Evolutionary conservation across 2,797 vertebrate species (phyloP).

Genomic region (Hydrocynus forskahlii): DNA sequence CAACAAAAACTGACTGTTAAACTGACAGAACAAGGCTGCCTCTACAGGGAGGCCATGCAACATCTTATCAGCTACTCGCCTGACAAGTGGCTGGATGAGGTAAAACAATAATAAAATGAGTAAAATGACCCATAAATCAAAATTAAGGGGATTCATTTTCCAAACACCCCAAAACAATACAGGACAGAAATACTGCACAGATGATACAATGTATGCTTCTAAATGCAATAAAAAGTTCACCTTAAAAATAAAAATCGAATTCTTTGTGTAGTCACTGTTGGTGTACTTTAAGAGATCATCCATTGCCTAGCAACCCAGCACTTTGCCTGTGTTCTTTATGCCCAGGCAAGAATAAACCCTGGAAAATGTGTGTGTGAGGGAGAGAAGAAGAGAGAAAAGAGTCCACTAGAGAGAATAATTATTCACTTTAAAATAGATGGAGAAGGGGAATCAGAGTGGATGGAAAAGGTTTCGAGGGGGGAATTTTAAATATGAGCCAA

Average conservation of each 20-base stretch:
- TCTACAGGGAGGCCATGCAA: neutral
- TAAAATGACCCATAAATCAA: neutral
- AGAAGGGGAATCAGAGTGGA: neutral
- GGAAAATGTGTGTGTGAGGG: neutral
- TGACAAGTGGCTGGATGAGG: neutral
- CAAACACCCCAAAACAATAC: neutral
- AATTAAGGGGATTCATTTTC: neutral
- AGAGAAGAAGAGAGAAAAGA: neutral
- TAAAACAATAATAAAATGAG: neutral
- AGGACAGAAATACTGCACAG: neutral
- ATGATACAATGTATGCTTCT: neutral
- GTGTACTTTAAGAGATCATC: constrained; percentile 20
- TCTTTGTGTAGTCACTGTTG: neutral
- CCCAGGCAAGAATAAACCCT: constrained; percentile 22
- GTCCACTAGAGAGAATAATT: constrained; percentile 13
- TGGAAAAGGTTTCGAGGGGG: constrained; percentile 14
- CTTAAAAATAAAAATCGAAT: neutral
- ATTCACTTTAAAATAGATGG: constrained; percentile 20
- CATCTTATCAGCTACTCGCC: neutral
- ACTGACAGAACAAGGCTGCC: neutral
- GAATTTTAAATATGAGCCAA: constrained; percentile 43
- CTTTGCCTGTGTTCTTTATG: neutral
- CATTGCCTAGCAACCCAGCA: constrained; percentile 45
- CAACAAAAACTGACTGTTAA: constrained; percentile 13
- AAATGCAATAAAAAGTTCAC: constrained; percentile 12